Evolutionary conservation across 2,797 vertebrate genomes (phyloP).

Genomic region (Phalloptychus januarius): DNA sequence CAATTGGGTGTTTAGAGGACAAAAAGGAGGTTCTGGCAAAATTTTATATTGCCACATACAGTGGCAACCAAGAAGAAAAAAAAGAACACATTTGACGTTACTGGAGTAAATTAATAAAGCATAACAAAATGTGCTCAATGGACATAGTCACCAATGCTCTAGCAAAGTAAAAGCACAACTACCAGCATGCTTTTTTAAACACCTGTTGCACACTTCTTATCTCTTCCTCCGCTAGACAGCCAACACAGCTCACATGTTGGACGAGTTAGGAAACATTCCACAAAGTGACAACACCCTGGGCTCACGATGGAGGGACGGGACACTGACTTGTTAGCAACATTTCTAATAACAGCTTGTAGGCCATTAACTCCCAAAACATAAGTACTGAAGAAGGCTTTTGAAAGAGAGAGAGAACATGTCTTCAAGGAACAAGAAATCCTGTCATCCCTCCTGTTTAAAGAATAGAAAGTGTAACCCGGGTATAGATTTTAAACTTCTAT

Average conservation of each 20-base stretch:
- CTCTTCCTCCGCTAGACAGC: background rate
- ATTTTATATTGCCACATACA: background rate
- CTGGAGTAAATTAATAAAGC: background rate
- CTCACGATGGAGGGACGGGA: background rate
- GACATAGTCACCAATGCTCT: background rate
- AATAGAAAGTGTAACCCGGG: no score
- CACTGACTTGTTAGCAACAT: background rate
- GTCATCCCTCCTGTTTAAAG: background rate
- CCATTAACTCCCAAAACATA: background rate
- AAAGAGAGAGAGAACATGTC: background rate
- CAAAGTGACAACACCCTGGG: background rate
- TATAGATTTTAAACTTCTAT: no score
- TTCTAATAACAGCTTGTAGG: background rate
- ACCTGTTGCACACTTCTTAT: background rate
- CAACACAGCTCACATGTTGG: background rate
- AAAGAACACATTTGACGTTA: background rate
- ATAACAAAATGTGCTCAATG: background rate
- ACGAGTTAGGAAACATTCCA: background rate
- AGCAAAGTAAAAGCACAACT: background rate
- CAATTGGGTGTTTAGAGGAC: background rate
- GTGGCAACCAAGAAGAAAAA: background rate
- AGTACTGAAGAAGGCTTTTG: background rate
- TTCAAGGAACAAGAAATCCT: background rate
- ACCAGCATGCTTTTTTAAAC: background rate
- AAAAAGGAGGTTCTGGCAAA: background rate